Percentiles rank a stretch among this genome's conserved stretches.
Evolutionary conservation across 2,113 vertebrate genomes (phyloP).

Genomic region (Pedionomus torquatus): DNA sequence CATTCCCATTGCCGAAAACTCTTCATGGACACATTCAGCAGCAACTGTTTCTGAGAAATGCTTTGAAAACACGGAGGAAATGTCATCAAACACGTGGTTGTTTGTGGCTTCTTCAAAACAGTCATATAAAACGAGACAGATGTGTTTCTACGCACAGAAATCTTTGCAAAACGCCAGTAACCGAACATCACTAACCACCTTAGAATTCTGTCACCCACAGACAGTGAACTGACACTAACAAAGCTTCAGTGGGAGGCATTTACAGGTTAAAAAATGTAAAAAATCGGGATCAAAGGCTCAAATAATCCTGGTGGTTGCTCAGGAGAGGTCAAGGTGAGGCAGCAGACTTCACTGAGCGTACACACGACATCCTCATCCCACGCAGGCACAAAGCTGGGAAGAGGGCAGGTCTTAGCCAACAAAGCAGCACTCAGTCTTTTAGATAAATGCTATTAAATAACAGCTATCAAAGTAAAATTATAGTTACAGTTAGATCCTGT

Average conservation of each 20-base stretch:
- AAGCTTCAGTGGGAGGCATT: background rate
- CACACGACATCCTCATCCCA: fast-evolving
- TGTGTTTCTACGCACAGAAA: background rate
- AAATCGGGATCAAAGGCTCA: background rate
- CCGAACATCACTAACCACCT: background rate
- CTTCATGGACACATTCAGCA: background rate
- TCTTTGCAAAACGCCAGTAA: background rate
- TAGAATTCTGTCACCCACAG: too few species aligned
- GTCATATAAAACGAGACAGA: background rate
- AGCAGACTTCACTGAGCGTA: background rate
- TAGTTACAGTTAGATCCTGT: background rate
- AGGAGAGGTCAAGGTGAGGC: background rate
- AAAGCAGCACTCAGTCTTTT: background rate
- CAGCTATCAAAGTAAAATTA: background rate
- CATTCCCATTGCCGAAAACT: background rate
- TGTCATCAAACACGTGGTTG: background rate
- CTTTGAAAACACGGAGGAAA: background rate
- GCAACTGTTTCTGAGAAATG: background rate
- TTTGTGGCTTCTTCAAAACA: background rate
- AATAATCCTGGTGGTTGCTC: background rate
- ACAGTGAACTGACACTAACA: background rate
- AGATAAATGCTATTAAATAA: background rate
- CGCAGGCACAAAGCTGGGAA: background rate
- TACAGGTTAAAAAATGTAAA: background rate
- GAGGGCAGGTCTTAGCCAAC: background rate